phyloP scores from a whole-genome alignment of 1,140 invertebrate genomes.

The Stegodyphus mimosarum region DNA sequence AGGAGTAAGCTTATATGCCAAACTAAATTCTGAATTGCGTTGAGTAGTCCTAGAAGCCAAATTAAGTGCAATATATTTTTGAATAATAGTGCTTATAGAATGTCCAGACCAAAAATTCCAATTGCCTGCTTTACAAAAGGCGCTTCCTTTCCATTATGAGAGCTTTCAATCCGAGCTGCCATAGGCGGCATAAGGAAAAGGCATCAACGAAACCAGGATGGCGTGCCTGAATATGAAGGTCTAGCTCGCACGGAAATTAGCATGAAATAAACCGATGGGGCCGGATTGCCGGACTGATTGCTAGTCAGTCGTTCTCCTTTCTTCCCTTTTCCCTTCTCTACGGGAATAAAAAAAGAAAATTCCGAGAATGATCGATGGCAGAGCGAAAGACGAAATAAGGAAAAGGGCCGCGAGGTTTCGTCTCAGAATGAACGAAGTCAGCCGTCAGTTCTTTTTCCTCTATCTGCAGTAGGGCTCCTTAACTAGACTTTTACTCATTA shows the following conservation, averaged over 20 bases:
- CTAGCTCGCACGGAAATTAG: conserved; percentile 35
- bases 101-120: not conserved
- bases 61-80: no score
- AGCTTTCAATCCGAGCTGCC: not conserved
- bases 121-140: not conserved
- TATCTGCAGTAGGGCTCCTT: conserved; percentile 5
- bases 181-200: not conserved
- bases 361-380: conserved; percentile 15
- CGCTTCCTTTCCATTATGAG: not conserved
- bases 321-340: not conserved
- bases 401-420: not conserved
- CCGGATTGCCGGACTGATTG: conserved; percentile 38
- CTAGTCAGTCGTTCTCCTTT: not conserved
- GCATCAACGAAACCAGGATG: conserved; percentile 19
- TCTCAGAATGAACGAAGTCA: not conserved
- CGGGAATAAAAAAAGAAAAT: not conserved
- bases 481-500: conserved; percentile 38
- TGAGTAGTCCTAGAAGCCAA: no score
- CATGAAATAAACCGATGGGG: conserved; percentile 42
- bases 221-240: conserved; percentile 29
- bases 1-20: no score
- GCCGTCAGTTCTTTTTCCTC: not conserved
- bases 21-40: no score
- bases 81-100: no score
- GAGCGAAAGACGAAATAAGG: not conserved